Conservation (phyloP, 2,888 invertebrate genomes). For the Leptinotarsa peninsularis region DNA sequence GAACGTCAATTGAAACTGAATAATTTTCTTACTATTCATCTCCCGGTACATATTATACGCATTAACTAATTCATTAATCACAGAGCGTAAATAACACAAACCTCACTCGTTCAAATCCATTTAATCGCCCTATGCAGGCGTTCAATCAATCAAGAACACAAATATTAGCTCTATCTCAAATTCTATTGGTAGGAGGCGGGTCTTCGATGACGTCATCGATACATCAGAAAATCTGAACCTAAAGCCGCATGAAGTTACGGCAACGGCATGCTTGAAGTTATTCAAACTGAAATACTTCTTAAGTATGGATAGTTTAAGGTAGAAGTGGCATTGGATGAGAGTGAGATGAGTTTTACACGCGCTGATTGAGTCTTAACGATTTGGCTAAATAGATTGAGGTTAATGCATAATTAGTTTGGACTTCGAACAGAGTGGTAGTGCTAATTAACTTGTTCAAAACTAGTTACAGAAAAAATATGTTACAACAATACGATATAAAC, state of each 20-base stretch:
- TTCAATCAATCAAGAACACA: conserved; percentile 56
- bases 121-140: conserved; percentile 38
- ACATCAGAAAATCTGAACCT: conserved; percentile 46
- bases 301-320: conserved; percentile 29
- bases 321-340: not conserved
- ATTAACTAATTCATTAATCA: conserved; percentile 34
- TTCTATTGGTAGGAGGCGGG: conserved; percentile 59
- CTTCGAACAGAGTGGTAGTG: conserved; percentile 50
- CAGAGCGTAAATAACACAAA: conserved; percentile 41
- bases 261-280: not conserved
- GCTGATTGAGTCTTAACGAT: conserved; percentile 43
- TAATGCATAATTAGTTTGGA: conserved; percentile 55
- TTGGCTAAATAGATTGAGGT: conserved; percentile 47
- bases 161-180: conserved; percentile 57
- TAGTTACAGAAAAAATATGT: conserved; percentile 44
- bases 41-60: conserved; percentile 18
- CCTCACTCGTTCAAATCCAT: conserved; percentile 42
- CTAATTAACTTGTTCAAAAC: conserved; percentile 40
- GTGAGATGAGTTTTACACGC: conserved; percentile 22
- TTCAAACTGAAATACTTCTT: conserved; percentile 27
- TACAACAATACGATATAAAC: conserved; percentile 52
- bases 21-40: not conserved
- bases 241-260: conserved; percentile 40
- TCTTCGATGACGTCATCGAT: conserved; percentile 54
- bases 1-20: no score